Conservation (phyloP, 2,888 invertebrate genomes). For the Folsomia candida region DNA sequence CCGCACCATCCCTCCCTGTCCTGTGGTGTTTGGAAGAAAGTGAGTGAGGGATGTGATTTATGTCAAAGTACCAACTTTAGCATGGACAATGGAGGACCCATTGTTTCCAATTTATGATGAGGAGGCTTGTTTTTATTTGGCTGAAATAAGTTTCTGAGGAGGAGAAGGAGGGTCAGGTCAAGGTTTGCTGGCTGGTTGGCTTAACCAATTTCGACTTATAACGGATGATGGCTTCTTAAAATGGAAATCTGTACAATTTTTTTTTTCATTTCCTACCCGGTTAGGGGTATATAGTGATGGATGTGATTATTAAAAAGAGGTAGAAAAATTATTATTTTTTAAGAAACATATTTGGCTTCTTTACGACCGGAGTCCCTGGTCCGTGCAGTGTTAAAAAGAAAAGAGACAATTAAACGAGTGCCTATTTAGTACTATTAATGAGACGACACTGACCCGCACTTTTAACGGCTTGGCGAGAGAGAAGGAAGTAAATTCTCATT, state of each 20-base stretch:
- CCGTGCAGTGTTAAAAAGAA: too few species aligned
- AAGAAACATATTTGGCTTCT: not conserved
- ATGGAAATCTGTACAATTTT: too few species aligned
- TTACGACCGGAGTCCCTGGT: not conserved
- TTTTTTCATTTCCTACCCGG: not conserved
- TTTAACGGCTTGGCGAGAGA: too few species aligned
- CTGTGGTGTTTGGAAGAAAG: slow-evolving; percentile 4
- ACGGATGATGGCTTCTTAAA: too few species aligned
- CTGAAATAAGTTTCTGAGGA: not conserved
- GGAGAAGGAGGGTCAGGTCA: not conserved
- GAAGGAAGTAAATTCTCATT: too few species aligned
- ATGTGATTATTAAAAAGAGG: not conserved
- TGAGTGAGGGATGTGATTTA: not conserved
- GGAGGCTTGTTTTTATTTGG: not conserved
- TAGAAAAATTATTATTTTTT: not conserved
- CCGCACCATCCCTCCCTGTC: slow-evolving; percentile 10
- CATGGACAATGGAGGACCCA: too few species aligned
- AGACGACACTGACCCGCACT: too few species aligned
- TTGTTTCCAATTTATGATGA: not conserved
- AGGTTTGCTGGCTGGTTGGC: too few species aligned
- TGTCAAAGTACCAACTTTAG: not conserved
- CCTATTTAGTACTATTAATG: too few species aligned
- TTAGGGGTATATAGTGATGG: not conserved
- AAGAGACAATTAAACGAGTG: too few species aligned
- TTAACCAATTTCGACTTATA: too few species aligned